phyloP scores from a whole-genome alignment of 2,888 invertebrate genomes.

The Pterobdella sp. region DNA sequence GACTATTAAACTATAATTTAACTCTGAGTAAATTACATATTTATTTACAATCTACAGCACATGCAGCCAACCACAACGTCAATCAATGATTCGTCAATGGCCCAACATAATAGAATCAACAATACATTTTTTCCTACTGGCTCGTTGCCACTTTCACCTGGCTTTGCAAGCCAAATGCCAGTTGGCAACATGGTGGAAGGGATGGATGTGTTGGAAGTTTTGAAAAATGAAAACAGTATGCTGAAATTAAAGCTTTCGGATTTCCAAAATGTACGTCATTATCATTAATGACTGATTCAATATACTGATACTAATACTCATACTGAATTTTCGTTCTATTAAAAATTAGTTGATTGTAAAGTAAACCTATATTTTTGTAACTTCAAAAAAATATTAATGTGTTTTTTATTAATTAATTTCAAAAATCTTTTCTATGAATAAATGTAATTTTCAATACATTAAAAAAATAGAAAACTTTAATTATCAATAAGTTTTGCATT shows the following conservation, averaged over 20 bases:
- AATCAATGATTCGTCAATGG: background rate
- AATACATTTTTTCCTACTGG: constrained; percentile 3
- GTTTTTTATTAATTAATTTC: background rate
- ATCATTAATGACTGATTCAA: no score
- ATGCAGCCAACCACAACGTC: background rate
- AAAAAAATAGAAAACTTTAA: background rate
- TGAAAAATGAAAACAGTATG: background rate
- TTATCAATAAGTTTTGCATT: background rate
- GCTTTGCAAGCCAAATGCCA: background rate
- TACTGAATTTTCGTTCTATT: no score
- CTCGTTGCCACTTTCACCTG: constrained; percentile 3
- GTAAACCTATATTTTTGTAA: no score
- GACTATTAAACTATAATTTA: no score
- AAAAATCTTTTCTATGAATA: background rate
- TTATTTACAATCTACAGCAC: no score
- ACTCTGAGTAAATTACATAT: no score
- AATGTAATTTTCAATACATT: background rate
- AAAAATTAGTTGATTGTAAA: no score
- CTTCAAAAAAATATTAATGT: background rate
- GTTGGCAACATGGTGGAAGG: constrained; percentile 5
- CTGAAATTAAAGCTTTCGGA: background rate
- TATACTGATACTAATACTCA: no score
- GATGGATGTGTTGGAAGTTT: background rate
- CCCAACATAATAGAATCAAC: background rate
- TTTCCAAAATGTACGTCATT: no score